Conservation (phyloP, 2,797 vertebrate species). For the Crypturellus tataupa region DNA sequence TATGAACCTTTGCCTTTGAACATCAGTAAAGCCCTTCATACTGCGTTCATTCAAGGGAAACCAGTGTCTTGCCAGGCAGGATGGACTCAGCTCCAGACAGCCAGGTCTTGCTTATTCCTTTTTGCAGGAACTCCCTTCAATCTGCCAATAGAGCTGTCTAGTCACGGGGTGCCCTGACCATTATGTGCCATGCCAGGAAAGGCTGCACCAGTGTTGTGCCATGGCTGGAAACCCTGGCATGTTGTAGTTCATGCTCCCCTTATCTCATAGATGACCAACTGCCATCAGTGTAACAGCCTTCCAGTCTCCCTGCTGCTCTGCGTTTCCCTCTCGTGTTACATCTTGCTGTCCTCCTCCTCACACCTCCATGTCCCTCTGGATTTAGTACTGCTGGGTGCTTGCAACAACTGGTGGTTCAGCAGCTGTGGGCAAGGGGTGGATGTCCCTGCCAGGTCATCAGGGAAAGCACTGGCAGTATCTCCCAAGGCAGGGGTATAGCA, state of each 20-base stretch:
- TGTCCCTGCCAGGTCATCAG: neutral
- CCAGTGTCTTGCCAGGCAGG: neutral
- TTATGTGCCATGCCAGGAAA: neutral
- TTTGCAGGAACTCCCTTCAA: constrained; percentile 5
- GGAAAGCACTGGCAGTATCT: neutral
- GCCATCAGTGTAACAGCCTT: neutral
- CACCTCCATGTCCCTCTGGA: neutral
- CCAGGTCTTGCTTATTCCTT: neutral
- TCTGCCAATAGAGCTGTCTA: neutral
- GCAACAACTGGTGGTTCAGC: neutral
- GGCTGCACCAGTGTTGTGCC: neutral
- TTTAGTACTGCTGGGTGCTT: neutral
- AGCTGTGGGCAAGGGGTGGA: neutral
- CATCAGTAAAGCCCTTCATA: neutral
- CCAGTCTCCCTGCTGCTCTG: neutral
- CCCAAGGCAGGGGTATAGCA: neutral
- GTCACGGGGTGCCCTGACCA: neutral
- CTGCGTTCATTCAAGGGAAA: neutral
- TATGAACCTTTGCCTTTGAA: neutral
- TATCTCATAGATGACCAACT: neutral
- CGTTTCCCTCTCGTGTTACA: fast-evolving
- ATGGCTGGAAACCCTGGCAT: neutral
- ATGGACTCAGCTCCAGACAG: neutral
- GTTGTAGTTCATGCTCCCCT: neutral
- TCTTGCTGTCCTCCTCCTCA: neutral